phyloP scores from a whole-genome alignment of 2,113 vertebrate species.

The Callaeas wilsoni region DNA sequence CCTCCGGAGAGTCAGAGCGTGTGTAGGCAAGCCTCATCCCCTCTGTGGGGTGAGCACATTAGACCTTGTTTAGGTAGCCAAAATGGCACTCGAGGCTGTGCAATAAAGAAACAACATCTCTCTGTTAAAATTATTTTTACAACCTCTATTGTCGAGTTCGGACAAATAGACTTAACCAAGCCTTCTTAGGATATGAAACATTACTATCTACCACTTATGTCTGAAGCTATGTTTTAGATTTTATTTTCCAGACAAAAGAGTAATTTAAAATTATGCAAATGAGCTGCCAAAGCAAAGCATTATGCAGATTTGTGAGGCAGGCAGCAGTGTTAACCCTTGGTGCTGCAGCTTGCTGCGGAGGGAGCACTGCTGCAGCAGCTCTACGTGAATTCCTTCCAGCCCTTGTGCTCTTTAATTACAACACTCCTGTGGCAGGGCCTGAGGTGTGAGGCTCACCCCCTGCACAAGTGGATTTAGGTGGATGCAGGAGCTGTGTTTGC shows the following conservation, averaged over 20 bases:
- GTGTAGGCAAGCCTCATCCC: neutral
- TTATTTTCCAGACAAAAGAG: constrained; percentile 46
- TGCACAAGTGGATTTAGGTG: neutral
- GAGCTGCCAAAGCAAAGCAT: constrained; percentile 10
- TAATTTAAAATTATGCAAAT: constrained; percentile 46
- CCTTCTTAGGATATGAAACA: neutral
- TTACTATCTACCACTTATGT: neutral
- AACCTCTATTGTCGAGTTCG: neutral
- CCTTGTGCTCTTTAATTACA: neutral
- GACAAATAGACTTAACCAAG: neutral
- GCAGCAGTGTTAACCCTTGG: constrained; percentile 22
- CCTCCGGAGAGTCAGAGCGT: accelerated
- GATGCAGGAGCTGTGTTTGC: neutral
- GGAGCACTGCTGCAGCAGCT: accelerated
- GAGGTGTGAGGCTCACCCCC: neutral
- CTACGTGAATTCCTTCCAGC: neutral
- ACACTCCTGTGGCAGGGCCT: accelerated
- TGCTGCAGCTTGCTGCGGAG: neutral
- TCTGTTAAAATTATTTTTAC: neutral
- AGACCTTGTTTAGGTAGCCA: neutral
- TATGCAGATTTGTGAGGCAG: constrained; percentile 38
- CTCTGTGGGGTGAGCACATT: neutral
- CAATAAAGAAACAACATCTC: neutral
- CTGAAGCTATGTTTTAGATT: neutral
- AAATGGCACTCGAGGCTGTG: neutral